phyloP scores from a whole-genome alignment of 2,113 vertebrate species.

The Gymnarchus niloticus region DNA sequence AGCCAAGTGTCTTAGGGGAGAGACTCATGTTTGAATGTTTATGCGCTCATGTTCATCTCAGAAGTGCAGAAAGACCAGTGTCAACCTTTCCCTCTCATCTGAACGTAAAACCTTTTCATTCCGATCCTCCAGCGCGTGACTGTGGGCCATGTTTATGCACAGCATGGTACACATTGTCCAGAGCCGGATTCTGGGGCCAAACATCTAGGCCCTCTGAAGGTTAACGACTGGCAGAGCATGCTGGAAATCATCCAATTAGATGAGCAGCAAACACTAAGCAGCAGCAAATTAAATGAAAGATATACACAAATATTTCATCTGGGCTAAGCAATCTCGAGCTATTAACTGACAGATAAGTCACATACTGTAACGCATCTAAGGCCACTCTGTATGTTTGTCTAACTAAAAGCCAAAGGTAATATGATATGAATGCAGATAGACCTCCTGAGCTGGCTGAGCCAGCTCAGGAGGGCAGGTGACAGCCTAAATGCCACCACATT shows the following conservation, averaged over 20 bases:
- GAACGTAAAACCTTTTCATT: not conserved
- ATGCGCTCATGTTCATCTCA: not conserved
- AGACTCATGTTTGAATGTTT: too few relatives aligned
- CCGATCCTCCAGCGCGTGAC: not conserved
- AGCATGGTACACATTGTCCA: not conserved
- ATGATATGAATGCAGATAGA: not conserved
- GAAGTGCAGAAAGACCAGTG: not conserved
- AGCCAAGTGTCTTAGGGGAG: not conserved
- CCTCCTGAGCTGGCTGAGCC: not conserved
- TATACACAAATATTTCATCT: not conserved
- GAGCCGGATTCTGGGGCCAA: slow-evolving; percentile 5
- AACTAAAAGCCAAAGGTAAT: not conserved
- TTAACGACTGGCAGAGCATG: slow-evolving; percentile 9
- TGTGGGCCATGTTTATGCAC: not conserved
- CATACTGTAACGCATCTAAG: not conserved
- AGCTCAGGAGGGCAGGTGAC: not conserved
- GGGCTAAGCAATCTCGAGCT: not conserved
- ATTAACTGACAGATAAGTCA: not conserved
- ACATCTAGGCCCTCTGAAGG: slow-evolving; percentile 17
- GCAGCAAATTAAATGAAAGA: not conserved
- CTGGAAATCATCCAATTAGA: slow-evolving; percentile 1
- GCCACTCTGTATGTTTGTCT: not conserved
- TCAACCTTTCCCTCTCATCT: not conserved
- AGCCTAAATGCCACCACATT: too few relatives aligned
- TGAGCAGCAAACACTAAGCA: not conserved